Evolutionary conservation across 1,140 invertebrate genomes (phyloP), one percentile per base, ranked within the genome.

Genomic region (Campodea augens): DNA sequence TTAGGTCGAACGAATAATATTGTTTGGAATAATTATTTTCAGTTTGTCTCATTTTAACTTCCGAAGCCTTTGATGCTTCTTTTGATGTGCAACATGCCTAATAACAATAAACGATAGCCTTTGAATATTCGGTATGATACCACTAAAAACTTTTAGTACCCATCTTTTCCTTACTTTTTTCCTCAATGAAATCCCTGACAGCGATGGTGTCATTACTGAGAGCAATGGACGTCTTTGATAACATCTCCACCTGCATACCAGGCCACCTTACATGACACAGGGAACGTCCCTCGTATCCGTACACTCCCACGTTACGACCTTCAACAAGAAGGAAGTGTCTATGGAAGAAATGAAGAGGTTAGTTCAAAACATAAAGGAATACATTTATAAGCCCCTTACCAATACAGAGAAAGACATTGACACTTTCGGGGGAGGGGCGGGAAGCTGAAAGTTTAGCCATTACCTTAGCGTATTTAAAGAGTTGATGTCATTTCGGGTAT

Each of bases 271-370:
- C 83, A 52, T 73, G 73, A 24, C 77, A 75, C 1, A 84, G 57
- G 38, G 86, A 59, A 44, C 85, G 68, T 1, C 89, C 89, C 64
- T 93, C 86, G 59, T 92, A 95, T 47, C 75, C 86, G 59, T 89
- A 89, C 5, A 93, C 63, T 47, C 78, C 78, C 2, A 90, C 59
- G 38, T 69, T 68, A 29, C 71, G 72, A 52, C 74, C 74, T 61
- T 91, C 87, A 5, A 90, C 77, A 22, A 93, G 56, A 44, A 90
- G 64, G 54, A 96, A 80, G 59, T 86, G 77, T 58, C 85, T 89
- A n/a, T n/a, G 52, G 19, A 72, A 68, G n/a, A 37, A 48, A 37
- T 24, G 29, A 32, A 29, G 5, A 42, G n/a, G n/a, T n/a, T n/a
- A n/a, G n/a, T n/a, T n/a, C n/a, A n/a, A n/a, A n/a, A n/a, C n/a